phyloP scores from a whole-genome alignment of 2,888 invertebrate species.

The Nymphalis c-album region DNA sequence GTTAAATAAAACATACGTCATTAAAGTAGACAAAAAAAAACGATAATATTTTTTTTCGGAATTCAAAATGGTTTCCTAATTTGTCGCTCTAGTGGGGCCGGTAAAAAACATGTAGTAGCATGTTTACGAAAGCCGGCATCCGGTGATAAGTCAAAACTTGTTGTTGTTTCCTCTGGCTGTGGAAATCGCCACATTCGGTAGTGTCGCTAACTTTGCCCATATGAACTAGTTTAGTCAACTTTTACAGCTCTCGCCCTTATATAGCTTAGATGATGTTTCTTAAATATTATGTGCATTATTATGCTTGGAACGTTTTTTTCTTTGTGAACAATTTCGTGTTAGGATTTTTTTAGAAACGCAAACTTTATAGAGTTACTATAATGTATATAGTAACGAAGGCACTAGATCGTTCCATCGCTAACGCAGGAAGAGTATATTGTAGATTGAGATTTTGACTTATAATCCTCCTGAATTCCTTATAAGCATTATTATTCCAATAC shows the following conservation, averaged over 20 bases:
- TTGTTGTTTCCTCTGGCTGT: slow-evolving; percentile 63
- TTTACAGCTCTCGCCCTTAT: slow-evolving; percentile 12
- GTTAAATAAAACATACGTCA: too few relatives aligned
- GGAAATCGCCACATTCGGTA: slow-evolving; percentile 69
- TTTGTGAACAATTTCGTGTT: not conserved
- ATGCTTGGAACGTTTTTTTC: not conserved
- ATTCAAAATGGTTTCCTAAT: not conserved
- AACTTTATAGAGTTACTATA: too few relatives aligned
- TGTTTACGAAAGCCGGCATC: slow-evolving; percentile 57
- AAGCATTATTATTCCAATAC: too few relatives aligned
- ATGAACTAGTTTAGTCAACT: slow-evolving; percentile 49
- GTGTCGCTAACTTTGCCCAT: slow-evolving; percentile 67
- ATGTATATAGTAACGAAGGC: too few relatives aligned
- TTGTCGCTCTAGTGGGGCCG: slow-evolving; percentile 4
- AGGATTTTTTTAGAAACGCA: too few relatives aligned
- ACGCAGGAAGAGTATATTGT: too few relatives aligned
- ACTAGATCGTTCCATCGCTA: too few relatives aligned
- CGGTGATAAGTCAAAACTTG: slow-evolving; percentile 66
- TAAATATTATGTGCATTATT: slow-evolving; percentile 2
- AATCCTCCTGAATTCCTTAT: too few relatives aligned
- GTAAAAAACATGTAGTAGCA: slow-evolving; percentile 62
- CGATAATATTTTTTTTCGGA: not conserved
- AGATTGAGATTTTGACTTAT: too few relatives aligned
- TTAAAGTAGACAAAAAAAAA: too few relatives aligned
- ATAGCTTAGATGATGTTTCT: not conserved